Evolutionary conservation across 2,797 vertebrate genomes (phyloP).

Genomic region (Eospalax fontanierii): DNA sequence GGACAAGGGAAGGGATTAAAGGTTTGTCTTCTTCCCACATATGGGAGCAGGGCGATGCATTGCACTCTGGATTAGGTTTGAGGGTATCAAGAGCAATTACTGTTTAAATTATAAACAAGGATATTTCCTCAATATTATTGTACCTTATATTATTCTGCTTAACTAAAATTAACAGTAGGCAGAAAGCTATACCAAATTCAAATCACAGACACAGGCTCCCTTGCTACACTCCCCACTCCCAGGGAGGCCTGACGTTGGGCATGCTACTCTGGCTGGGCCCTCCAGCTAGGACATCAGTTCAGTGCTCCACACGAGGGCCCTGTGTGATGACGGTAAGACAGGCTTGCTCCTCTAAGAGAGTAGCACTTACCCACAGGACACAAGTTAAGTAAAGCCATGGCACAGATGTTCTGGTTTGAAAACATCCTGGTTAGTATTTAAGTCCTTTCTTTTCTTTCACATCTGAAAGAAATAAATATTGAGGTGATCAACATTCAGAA

Average conservation of each 20-base stretch:
- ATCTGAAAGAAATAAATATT: slow-evolving; percentile 82
- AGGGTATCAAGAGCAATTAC: background rate
- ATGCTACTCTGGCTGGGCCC: background rate
- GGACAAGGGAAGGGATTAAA: background rate
- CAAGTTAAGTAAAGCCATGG: slow-evolving; percentile 50
- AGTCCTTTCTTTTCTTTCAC: slow-evolving; percentile 56
- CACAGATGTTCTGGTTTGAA: slow-evolving; percentile 16
- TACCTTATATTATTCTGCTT: background rate
- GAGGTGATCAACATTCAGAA: background rate
- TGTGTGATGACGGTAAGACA: rapidly evolving
- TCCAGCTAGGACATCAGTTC: background rate
- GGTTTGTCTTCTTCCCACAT: background rate
- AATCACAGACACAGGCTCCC: background rate
- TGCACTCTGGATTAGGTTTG: background rate
- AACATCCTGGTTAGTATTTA: background rate
- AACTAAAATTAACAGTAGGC: background rate
- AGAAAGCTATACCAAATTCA: background rate
- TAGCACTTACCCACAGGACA: slow-evolving; percentile 83
- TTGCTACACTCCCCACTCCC: background rate
- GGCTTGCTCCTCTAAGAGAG: background rate
- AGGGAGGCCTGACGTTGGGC: rapidly evolving
- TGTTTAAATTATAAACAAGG: background rate
- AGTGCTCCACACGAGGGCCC: background rate
- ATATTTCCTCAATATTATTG: background rate
- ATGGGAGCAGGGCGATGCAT: background rate